Percentiles rank a stretch among this genome's conserved stretches.
phyloP scores from a whole-genome alignment of 2,888 invertebrate genomes.

The Zaprionus obscuricornis region DNA sequence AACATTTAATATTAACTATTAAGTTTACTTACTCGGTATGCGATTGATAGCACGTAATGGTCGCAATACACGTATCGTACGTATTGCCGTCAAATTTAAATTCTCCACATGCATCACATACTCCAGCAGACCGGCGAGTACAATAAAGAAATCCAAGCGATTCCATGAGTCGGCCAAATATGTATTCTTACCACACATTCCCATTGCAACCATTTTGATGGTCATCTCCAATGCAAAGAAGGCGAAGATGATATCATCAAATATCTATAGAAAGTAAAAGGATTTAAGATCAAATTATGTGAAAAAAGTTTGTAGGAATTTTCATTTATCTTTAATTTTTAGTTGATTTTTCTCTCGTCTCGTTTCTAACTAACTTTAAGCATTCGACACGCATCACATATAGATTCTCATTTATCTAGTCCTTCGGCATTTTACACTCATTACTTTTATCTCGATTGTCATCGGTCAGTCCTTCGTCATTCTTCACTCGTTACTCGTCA shows the following conservation, averaged over 20 bases:
- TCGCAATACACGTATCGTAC: conserved; percentile 98
- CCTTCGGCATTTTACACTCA: too few species aligned
- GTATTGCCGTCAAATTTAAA: conserved; percentile 98
- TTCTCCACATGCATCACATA: conserved; percentile 97
- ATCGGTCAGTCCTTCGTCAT: too few species aligned
- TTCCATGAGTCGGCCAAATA: conserved; percentile 99
- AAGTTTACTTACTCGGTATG: conserved; percentile 95
- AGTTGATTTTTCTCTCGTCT: too few species aligned
- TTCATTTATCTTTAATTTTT: too few species aligned
- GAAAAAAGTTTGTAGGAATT: too few species aligned
- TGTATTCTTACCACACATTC: conserved; percentile 95
- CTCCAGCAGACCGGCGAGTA: conserved; percentile 95
- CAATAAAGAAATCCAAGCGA: conserved; percentile 98
- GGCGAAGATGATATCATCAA: conserved; percentile 99
- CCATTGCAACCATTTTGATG: conserved; percentile 99
- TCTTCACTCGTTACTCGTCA: too few species aligned
- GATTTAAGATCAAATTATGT: not conserved
- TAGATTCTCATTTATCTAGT: too few species aligned
- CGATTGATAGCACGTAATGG: conserved; percentile 99
- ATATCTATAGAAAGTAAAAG: conserved; percentile 86
- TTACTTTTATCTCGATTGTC: too few species aligned
- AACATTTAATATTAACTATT: not conserved
- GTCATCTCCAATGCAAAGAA: conserved; percentile 99
- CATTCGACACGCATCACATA: too few species aligned
- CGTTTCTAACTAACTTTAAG: too few species aligned